phyloP scores from a whole-genome alignment of 2,797 vertebrate genomes.

The Schizopygopsis malacanthus region DNA sequence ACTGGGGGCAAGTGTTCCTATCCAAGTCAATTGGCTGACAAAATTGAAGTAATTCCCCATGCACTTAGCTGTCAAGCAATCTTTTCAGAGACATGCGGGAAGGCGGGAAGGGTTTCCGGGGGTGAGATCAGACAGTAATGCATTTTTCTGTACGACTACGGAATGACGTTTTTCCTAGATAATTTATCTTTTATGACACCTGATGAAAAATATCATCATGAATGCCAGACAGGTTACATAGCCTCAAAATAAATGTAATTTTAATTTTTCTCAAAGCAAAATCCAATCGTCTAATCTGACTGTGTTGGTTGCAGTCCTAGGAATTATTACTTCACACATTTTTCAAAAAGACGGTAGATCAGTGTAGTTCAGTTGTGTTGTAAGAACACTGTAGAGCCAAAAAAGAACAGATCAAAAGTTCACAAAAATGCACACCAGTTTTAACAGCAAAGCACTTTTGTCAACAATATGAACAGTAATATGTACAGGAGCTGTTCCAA shows the following conservation, averaged over 20 bases:
- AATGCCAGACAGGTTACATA: neutral
- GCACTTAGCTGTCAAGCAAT: slow-evolving; percentile 61
- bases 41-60: slow-evolving; percentile 62
- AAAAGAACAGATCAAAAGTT: slow-evolving; percentile 7
- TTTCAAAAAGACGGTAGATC: neutral
- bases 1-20: slow-evolving; percentile 28
- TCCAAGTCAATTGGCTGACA: slow-evolving; percentile 56
- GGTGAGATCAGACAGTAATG: slow-evolving; percentile 28
- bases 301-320: neutral
- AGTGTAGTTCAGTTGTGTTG: slow-evolving; percentile 3
- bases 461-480: slow-evolving; percentile 17
- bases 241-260: neutral
- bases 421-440: slow-evolving; percentile 12
- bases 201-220: slow-evolving; percentile 4
- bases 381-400: neutral
- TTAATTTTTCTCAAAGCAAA: neutral
- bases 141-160: neutral
- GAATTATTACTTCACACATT: neutral
- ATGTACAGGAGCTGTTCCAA: slow-evolving; percentile 29
- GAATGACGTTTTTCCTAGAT: slow-evolving; percentile 20
- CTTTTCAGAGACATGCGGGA: slow-evolving; percentile 48
- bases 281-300: neutral
- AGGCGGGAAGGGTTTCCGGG: slow-evolving; percentile 13
- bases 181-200: slow-evolving; percentile 29
- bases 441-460: slow-evolving; percentile 38